Base-by-base conservation (phyloP, 2,113 vertebrate genomes). In the Podarcis raffonei region DNA sequence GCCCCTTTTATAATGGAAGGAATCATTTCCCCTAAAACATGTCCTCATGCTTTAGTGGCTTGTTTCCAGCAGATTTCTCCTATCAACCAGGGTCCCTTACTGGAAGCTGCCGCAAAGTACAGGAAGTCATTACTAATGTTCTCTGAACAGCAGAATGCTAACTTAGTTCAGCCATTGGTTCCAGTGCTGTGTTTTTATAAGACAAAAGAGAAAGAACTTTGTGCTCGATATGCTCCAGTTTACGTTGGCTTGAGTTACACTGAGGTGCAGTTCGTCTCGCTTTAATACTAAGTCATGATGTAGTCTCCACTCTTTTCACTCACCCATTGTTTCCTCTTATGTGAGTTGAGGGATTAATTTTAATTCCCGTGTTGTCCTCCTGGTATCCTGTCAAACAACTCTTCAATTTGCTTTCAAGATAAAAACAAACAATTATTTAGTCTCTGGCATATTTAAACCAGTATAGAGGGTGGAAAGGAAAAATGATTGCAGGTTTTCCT, bases 301-400 rank as follows among this genome's bases (percentile, higher is more conserved):
- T 91, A 90, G 74, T 84, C 86, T 91, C 94, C 68, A 91, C 83
- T 85, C 90, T 65, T 53, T 86, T 89, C 91, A 20, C 66, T 94
- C 91, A 85, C 83, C 39, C 72, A 80, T 78, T 0, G 0, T 91
- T 93, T 93, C 84, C 85, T 62, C 68, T 92, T 16, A 59, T 83
- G 88, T 90, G 78, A 85, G 69, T 89, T 69, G 92, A 90, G 48
- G 92, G 59, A 89, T 92, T 90, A 91, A 93, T 93, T 92, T 90
- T 85, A 89, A 79, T 83, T 75, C 91, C 2, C 72, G 48, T 79
- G 62, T 42, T 90, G 4, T 85, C 66, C 68, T 83, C 75, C 78
- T 91, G 53, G 62, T 18, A 68, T 76, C 68, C 78, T 81, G 83
- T 32, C 20, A 87, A 93, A 84, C 53, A 37, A 25, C 35, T 35